Evolutionary conservation across 2,888 invertebrate species (phyloP), one percentile per base, ranked within the genome.

Genomic region (Drosophila seclusa): DNA sequence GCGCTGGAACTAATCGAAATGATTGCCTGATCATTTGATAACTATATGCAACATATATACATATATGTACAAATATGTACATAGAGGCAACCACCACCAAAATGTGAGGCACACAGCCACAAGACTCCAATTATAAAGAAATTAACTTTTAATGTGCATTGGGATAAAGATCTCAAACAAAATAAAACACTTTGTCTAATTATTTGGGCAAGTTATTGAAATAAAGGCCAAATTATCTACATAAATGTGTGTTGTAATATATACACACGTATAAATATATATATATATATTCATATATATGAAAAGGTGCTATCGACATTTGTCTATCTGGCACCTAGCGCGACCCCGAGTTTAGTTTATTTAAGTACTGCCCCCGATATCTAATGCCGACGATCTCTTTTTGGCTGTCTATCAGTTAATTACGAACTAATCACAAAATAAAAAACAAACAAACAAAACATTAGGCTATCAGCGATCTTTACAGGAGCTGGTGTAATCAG

Each of bases 101-200:
- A 34, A n/a, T n/a, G 18, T 7, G 4, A 34, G n/a, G 68, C 52
- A 69, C 57, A 27, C 29, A 54, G 29, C 16, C 29, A 27, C 29
- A 49, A 49, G 50, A 18, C 11, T 38, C 63, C 82, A 89, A 89
- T 89, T 89, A 89, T 91, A 89, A 89, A 80, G 83, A 82, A 91
- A 91, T 91, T 91, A 91, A 89, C 86, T 90, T 90, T 66, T 82
- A 80, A 83, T 89, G 87, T 83, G 68, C 67, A 52, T 42, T 21
- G 32, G 68, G 91, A 91, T 91, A 90, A 82, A 68, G 66, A 89
- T 89, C 83, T 63, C n/a, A 58, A 57, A 38, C 62, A 16, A 55
- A 68, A 59, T n/a, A 38, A 13, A 57, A 66, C 75, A 86, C 68
- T 86, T 68, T 57, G 68, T 62, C 69, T 79, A 83, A 90, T 87